Base-by-base conservation (phyloP, 92 coral and sea anemone species). In the Zoanthus sansibaricus region DNA sequence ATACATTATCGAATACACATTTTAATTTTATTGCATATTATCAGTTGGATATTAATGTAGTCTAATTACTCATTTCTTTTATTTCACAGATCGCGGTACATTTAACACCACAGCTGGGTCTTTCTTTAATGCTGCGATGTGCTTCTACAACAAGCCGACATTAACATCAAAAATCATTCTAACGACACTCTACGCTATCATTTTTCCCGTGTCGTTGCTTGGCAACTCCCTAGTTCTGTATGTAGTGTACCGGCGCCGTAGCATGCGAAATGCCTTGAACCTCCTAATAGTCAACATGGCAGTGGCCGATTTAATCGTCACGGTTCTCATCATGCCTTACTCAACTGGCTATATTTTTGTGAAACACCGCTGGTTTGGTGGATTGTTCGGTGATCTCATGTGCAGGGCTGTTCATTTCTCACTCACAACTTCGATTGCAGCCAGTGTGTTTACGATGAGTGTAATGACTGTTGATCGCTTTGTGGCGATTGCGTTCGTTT, bases 261-360 rank as follows among this genome's bases (percentile, higher is more conserved):
- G 90, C 86, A 89, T 95, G 86, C 89, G 98, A 11, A 95, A 90
- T 76, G 98, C 88, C 32, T 77, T 95, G 30, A 95, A 95, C 87
- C 90, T 91, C 20, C 78, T 95, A 51, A 95, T 95, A 58, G 98
- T 95, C 49, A 95, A 95, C 89, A 95, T 95, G 98, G 89, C 98
- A 5, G 87, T 93, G 17, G 98, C 98, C 14, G 98, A 95, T 64
- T 90, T 95, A 6, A 77, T 93, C 30, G 93, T 95, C 33, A 95
- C 98, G 4, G 73, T 95, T 25, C 82, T 95, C 71, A 89, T 88
- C 16, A 95, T 95, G 94, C 98, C 98, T 14, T 95, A 93, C 83
- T 91, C 98, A 9, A 82, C 88, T 6, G 86, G 83, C 25, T 95
- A 78, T 76, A 90, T 95, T 17, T 95, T 83, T 55, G 90, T 91